phyloP scores from a whole-genome alignment of 64 coral and sea anemone genomes.

The Catalaphyllia jardinei region DNA sequence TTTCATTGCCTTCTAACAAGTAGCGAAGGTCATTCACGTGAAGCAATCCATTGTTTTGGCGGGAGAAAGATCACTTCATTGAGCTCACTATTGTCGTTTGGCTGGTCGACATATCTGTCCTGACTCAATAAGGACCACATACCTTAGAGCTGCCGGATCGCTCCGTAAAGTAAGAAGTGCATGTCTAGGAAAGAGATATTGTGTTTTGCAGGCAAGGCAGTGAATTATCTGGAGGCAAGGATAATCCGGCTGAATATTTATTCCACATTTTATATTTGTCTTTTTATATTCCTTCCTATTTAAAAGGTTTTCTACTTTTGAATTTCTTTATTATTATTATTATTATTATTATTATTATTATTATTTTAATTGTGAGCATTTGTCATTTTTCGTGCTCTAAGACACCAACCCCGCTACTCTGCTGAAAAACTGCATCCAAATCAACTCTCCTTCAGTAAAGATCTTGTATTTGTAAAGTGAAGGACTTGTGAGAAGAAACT shows the following conservation, averaged over 20 bases:
- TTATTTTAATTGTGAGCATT: too few species aligned
- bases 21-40: neutral
- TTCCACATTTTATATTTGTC: too few species aligned
- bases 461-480: too few species aligned
- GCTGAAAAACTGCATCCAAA: too few species aligned
- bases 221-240: slow-evolving; percentile 7
- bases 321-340: too few species aligned
- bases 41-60: neutral
- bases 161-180: neutral
- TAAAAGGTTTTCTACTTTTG: too few species aligned
- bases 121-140: neutral
- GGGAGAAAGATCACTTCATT: neutral
- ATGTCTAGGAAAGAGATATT: neutral
- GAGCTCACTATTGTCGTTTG: neutral
- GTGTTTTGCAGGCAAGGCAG: neutral
- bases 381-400: too few species aligned
- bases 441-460: too few species aligned
- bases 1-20: neutral
- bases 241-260: neutral
- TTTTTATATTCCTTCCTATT: too few species aligned
- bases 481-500: too few species aligned
- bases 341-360: too few species aligned
- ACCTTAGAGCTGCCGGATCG: neutral
- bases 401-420: too few species aligned
- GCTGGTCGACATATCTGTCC: neutral